phyloP scores from a whole-genome alignment of 1,140 invertebrate species.

The Trichonephila clavata region DNA sequence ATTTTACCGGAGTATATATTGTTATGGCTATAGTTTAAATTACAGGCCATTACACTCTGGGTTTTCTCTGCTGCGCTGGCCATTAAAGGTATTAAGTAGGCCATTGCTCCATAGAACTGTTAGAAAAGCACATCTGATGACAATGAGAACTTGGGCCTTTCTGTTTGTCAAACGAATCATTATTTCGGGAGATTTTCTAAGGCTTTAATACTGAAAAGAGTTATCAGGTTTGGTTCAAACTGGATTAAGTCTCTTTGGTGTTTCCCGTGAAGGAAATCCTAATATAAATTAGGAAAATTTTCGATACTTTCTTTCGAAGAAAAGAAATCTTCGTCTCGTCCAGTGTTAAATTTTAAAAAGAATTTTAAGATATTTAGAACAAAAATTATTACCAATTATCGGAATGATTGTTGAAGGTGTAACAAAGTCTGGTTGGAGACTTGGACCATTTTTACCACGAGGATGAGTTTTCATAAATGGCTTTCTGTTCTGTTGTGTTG shows the following conservation, averaged over 20 bases:
- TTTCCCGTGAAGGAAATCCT: neutral
- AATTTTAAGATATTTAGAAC: too few relatives aligned
- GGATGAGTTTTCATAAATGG: neutral
- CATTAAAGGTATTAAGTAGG: constrained; percentile 66
- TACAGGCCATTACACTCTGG: constrained; percentile 47
- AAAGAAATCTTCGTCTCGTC: too few relatives aligned
- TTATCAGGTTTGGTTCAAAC: neutral
- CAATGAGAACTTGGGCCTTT: constrained; percentile 41
- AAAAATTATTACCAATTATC: too few relatives aligned
- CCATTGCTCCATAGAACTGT: constrained; percentile 2
- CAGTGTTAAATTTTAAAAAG: too few relatives aligned
- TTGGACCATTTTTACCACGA: neutral
- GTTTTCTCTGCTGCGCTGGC: constrained; percentile 43
- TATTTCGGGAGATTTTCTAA: constrained; percentile 17
- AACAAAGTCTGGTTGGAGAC: neutral
- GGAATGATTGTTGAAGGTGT: too few relatives aligned
- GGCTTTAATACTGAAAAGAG: neutral
- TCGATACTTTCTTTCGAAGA: too few relatives aligned
- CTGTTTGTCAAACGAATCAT: constrained; percentile 55
- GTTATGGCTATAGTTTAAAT: constrained; percentile 68
- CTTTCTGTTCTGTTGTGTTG: neutral
- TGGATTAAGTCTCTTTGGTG: neutral
- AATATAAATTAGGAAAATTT: too few relatives aligned
- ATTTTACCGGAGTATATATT: constrained; percentile 51
- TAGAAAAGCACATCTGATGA: constrained; percentile 51